Conservation (phyloP, 1,140 invertebrate species). For the Euwallacea similis region DNA sequence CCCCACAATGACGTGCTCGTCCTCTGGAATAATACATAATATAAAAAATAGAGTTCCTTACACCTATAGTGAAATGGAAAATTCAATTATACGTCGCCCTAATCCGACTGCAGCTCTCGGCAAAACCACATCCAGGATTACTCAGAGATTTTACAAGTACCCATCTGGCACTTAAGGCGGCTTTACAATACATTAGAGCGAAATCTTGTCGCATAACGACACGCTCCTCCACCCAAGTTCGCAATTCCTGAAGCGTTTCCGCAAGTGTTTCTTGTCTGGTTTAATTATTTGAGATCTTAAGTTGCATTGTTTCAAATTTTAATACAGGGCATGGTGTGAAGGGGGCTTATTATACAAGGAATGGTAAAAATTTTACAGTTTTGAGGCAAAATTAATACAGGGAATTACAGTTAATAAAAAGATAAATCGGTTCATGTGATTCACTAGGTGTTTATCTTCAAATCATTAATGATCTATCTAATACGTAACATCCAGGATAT, state of each 20-base stretch:
- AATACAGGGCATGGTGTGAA: background rate
- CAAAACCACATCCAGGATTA: constrained; percentile 22
- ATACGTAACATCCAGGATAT: too few relatives aligned
- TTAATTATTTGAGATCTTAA: constrained; percentile 22
- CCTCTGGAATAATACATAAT: constrained; percentile 67
- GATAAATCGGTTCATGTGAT: too few relatives aligned
- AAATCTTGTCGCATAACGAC: constrained; percentile 29
- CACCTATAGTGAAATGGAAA: background rate
- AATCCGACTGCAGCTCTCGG: background rate
- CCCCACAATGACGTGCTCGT: constrained; percentile 90
- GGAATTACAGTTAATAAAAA: too few relatives aligned
- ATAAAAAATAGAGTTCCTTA: background rate
- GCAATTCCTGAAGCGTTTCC: constrained; percentile 18
- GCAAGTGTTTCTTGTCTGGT: constrained; percentile 26
- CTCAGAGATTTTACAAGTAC: constrained; percentile 30
- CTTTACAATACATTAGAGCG: constrained; percentile 25
- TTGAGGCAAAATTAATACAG: too few relatives aligned
- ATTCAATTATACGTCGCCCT: background rate
- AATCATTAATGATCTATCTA: too few relatives aligned
- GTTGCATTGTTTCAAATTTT: constrained; percentile 24
- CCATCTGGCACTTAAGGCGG: constrained; percentile 23
- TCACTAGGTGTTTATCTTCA: too few relatives aligned
- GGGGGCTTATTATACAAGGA: too few relatives aligned
- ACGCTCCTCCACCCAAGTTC: constrained; percentile 13
- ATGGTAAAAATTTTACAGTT: too few relatives aligned